A percentile compares a stretch with the other conserved stretches of the same genome.
These are phyloP conservation scores for Phrynocephalus vlangalii DNA, from an alignment of 2,797 vertebrate genomes.

Conservation along the genomic window DNA sequence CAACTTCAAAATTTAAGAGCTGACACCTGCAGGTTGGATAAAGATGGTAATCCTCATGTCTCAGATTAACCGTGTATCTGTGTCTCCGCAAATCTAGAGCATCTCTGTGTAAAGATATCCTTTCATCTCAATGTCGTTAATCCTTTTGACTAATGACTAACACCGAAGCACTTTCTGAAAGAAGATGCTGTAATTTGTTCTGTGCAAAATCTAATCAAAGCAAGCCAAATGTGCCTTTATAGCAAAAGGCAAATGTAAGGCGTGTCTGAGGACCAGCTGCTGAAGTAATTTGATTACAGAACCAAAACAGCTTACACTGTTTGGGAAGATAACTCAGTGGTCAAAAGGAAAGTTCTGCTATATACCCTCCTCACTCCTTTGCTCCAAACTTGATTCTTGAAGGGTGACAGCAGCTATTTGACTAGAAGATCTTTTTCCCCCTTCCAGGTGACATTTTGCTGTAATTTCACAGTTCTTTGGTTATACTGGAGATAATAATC, in stretches of 20 bases:
- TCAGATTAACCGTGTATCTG: neutral
- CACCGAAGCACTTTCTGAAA: slow-evolving; percentile 8
- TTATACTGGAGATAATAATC: slow-evolving; percentile 57
- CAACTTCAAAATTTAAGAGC: neutral
- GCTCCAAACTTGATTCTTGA: slow-evolving; percentile 27
- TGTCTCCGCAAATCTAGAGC: neutral
- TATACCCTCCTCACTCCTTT: neutral
- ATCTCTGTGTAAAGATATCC: neutral
- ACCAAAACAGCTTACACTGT: slow-evolving; percentile 4
- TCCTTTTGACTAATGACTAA: slow-evolving; percentile 4
- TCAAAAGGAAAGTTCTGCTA: neutral
- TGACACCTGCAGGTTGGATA: neutral
- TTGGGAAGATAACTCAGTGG: slow-evolving; percentile 17
- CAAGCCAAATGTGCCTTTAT: neutral
- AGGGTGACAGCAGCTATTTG: slow-evolving; percentile 52
- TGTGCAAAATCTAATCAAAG: slow-evolving; percentile 10
- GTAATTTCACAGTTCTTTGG: slow-evolving; percentile 64
- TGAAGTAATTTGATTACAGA: neutral
- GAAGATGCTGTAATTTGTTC: neutral
- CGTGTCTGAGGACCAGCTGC: neutral
- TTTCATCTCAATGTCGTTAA: slow-evolving; percentile 7
- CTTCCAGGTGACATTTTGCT: slow-evolving; percentile 65
- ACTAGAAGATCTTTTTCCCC: slow-evolving; percentile 67
- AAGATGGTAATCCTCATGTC: neutral
- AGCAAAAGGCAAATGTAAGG: neutral